Conservation (phyloP, 2,797 vertebrate genomes). For the Sebastes jordani region DNA sequence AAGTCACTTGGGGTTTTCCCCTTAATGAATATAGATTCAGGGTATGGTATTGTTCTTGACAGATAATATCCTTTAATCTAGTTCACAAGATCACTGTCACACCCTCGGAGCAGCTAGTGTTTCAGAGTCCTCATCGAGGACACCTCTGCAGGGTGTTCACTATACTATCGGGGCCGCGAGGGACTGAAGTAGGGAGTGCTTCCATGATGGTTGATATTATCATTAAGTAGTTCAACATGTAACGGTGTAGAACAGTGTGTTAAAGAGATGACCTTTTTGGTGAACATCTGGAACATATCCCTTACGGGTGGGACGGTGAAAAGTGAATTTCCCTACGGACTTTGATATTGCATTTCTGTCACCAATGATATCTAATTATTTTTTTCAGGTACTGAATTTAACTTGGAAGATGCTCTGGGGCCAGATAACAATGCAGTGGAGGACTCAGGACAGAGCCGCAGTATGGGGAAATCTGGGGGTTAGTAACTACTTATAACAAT, state of each 20-base stretch:
- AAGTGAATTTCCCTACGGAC: slow-evolving; percentile 8
- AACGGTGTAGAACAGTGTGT: background rate
- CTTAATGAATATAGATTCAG: background rate
- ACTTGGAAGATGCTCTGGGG: slow-evolving; percentile 2
- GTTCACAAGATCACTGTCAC: slow-evolving; percentile 44
- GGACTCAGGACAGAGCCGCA: background rate
- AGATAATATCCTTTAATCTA: slow-evolving; percentile 52
- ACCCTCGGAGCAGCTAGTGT: slow-evolving; percentile 36
- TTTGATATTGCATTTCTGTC: slow-evolving; percentile 20
- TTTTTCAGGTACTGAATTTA: background rate
- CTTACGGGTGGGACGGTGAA: slow-evolving; percentile 5
- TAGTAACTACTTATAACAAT: background rate
- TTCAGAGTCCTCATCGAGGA: slow-evolving; percentile 28
- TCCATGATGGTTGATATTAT: background rate
- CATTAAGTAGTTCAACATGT: background rate
- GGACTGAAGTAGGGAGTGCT: background rate
- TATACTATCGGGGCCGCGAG: background rate
- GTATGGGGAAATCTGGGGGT: background rate
- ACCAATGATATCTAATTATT: slow-evolving; percentile 4
- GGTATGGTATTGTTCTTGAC: slow-evolving; percentile 27
- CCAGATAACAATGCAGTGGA: accelerated
- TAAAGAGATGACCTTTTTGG: background rate
- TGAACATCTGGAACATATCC: slow-evolving; percentile 40
- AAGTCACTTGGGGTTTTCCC: slow-evolving; percentile 48
- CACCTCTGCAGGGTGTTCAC: slow-evolving; percentile 20